phyloP scores from a whole-genome alignment of 2,113 vertebrate species.

The Microtus montanus region DNA sequence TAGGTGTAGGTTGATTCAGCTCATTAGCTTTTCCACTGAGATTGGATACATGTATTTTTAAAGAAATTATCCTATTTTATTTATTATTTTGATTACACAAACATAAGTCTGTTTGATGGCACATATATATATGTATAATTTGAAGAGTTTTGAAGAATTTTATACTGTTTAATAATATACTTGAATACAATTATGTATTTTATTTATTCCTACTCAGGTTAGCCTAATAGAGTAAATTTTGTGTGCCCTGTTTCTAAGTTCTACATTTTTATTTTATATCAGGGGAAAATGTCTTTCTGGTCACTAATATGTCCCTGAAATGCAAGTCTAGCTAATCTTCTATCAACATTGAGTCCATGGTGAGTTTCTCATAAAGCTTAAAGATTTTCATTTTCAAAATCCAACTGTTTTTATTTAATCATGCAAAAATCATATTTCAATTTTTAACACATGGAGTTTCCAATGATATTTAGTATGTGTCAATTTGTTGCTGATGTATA shows the following conservation, averaged over 20 bases:
- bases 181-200: not conserved
- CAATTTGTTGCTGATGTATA: not conserved
- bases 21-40: not conserved
- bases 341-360: not conserved
- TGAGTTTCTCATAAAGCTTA: not conserved
- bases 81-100: not conserved
- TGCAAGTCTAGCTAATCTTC: not conserved
- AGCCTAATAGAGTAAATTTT: not conserved
- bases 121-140: not conserved
- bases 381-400: not conserved
- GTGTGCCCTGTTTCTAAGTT: not conserved
- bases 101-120: not conserved
- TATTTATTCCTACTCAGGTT: not conserved
- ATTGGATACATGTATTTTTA: not conserved
- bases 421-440: not conserved
- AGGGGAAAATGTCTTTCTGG: not conserved
- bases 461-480: not conserved
- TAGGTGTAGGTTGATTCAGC: not conserved
- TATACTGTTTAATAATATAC: not conserved
- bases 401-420: not conserved
- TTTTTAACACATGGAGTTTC: constrained; percentile 19
- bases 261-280: not conserved
- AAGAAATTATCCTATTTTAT: not conserved
- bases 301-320: not conserved
- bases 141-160: not conserved